These are phyloP conservation scores for Melanerpes aurifrons DNA, from an alignment of 2,113 vertebrate genomes.

Conservation along the genomic window DNA sequence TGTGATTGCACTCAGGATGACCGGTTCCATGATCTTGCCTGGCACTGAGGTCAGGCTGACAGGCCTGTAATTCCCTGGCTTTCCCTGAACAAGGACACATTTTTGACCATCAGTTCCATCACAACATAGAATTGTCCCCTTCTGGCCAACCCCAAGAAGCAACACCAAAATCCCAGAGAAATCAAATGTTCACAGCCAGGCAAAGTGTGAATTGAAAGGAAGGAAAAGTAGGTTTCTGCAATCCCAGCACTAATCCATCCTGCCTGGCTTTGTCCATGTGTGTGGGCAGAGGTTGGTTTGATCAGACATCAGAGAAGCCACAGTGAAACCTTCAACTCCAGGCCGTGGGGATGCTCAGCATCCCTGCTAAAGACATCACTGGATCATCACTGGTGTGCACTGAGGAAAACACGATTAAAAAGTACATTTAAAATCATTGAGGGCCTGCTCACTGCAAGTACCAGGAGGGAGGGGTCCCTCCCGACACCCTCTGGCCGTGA, in stretches of 20 bases:
- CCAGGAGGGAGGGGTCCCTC: neutral
- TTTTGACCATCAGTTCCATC: neutral
- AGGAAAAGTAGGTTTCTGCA: neutral
- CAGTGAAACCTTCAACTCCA: neutral
- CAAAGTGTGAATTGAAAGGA: neutral
- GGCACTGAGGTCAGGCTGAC: too few relatives aligned
- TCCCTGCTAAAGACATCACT: neutral
- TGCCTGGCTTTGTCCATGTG: accelerated
- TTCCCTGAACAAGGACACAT: too few relatives aligned
- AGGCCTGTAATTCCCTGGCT: too few relatives aligned
- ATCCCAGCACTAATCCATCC: neutral
- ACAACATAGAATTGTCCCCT: neutral
- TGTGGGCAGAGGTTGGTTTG: neutral
- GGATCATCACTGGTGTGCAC: neutral
- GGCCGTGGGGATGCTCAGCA: neutral
- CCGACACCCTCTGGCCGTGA: accelerated
- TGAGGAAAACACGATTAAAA: neutral
- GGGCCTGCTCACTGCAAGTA: neutral
- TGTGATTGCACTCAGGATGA: too few relatives aligned
- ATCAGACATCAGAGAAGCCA: neutral
- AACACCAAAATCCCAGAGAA: neutral
- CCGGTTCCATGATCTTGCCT: too few relatives aligned
- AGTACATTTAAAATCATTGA: neutral
- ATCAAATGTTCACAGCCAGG: neutral
- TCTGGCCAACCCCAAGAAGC: neutral